Base-by-base conservation (phyloP, 2,113 vertebrate species). In the Hippocampus barbouri region DNA sequence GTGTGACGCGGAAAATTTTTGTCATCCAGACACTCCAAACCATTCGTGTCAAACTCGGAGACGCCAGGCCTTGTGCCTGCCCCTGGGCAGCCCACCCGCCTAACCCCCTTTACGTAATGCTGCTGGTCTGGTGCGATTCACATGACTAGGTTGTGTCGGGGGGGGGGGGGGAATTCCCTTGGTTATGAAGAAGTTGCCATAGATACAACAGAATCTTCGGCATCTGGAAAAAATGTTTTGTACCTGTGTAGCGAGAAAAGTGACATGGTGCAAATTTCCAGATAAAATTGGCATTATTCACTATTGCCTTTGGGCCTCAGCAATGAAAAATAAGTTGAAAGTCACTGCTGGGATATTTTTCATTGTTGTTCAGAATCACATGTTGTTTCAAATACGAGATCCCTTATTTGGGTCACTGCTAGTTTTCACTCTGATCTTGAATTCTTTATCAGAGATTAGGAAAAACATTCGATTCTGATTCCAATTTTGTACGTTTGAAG, bases 61-160 rank as follows among this genome's bases (percentile, higher is more conserved):
- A 79, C 77, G 77, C 67, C 70, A 77, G 84, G 77, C 65, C 71
- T 51, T 8, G 69, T 68, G 30, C 64, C 30, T 78, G 72, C 73
- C 47, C 67, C 21, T 8, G 69, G 49, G 72, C 72, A 51, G 72
- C 81, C 73, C 79, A 68, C 82, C 83, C 60, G 20, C 80, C 81
- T 78, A 21, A 43, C 79, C 82, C 76, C 81, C 82, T 90, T 90
- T 92, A 88, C 78, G 74, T 91, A 91, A 90, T 88, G 80, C 82
- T 38, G 40, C 63, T 74, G 81, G 85, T 91, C 89, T 90, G 90
- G 80, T 92, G 91, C 66, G 34, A 85, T 89, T 92, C 92, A 92
- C 91, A 92, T 92, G 91, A 92, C 90, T 85, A 23, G 85, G 80
- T 78, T 77, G 77, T 76, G 72, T 72, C 3, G 68, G 21, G 41